Conservation (phyloP, 1,140 invertebrate genomes). For the Globodera rostochiensis region DNA sequence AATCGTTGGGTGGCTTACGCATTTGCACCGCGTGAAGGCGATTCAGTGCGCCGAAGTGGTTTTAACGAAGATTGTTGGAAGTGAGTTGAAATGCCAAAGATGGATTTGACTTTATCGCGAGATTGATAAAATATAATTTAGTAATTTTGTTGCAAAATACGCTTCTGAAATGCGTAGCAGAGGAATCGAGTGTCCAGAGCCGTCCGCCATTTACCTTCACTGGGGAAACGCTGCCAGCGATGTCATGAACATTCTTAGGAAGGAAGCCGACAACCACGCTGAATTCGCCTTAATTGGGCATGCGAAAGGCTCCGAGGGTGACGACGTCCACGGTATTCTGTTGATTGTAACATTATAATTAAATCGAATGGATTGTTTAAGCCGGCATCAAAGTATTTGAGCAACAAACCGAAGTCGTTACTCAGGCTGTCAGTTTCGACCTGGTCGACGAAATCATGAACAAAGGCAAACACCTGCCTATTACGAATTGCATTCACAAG, state of each 20-base stretch:
- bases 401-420: constrained; percentile 13
- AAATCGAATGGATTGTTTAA: not conserved
- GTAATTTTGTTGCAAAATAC: too few species aligned
- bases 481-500: constrained; percentile 11
- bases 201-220: not conserved
- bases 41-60: not conserved
- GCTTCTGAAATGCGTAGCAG: too few species aligned
- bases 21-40: not conserved
- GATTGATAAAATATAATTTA: too few species aligned
- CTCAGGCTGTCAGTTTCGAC: not conserved
- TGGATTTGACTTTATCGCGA: too few species aligned
- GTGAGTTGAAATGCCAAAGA: not conserved
- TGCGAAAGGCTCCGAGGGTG: not conserved
- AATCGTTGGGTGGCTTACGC: constrained; percentile 21
- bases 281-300: constrained; percentile 18
- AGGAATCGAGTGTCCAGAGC: not conserved
- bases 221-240: not conserved
- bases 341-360: not conserved
- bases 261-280: not conserved
- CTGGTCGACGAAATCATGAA: not conserved
- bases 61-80: not conserved
- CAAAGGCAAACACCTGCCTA: not conserved
- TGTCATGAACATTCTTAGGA: not conserved
- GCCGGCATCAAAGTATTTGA: constrained; percentile 9
- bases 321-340: not conserved